Base-by-base conservation (phyloP, 92 coral and sea anemone species). In the Phenganax marumi region DNA sequence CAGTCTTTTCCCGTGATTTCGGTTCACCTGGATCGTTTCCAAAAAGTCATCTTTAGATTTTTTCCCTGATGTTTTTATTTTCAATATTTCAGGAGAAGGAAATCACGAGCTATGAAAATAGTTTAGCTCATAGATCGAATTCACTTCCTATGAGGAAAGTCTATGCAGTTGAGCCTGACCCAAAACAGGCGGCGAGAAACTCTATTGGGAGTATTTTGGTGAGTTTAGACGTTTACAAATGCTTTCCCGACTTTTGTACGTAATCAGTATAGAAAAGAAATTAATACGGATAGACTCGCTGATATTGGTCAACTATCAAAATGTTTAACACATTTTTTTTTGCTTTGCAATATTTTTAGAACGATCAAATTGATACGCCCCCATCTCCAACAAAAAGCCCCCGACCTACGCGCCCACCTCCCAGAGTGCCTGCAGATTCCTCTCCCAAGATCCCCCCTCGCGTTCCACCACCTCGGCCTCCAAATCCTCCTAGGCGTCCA, bases 401-500 rank as follows among this genome's bases (percentile, higher is more conserved):
- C 18, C 64, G 62, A 60, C 81, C 51, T 12, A 12, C 23, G 19
- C 33, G 17, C 7, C 73, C 52, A 2, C 24, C 25, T 77, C 16
- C 12, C 51, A 5, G 55, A 54, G 75, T 88, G 16, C 87, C 87
- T 50, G 50, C 83, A 11, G 88, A 89, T 60, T 18, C 52, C 49
- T 47, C 79, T 12, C 48, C 81, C 13, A 82, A 78, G 18, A 84
- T 53, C 33, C 90, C 90, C 7, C 84, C 89, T 17, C 92, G 91
- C 5, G 87, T 87, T 22, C 97, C 97, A 8, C 92, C 93, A 50
- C 96, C 97, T 1, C 91, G 91, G 18, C 92, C 92, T 52, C 91
- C 92, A 8, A 85, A 69, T 51, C 87, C 91, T 21, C 69, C 48
- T 25, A 12, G 50, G n/a, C 92, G 92, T 52, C 92, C 92, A 13